Percentiles rank a stretch among this genome's conserved stretches.
phyloP scores from a whole-genome alignment of 2,113 vertebrate species.

The Gavia stellata region DNA sequence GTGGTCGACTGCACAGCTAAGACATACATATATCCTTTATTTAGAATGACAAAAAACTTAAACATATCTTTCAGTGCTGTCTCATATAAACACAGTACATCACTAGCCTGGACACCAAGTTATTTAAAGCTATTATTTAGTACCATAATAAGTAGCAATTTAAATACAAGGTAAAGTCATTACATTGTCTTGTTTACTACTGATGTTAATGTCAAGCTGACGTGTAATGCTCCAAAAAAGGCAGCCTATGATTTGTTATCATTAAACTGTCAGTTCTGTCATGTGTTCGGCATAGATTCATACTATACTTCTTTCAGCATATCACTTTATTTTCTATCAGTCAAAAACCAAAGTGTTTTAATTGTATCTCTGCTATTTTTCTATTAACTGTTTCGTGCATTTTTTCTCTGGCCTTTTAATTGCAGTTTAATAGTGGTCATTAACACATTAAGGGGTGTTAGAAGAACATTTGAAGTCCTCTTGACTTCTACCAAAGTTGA shows the following conservation, averaged over 20 bases:
- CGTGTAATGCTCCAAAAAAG: slow-evolving; percentile 68
- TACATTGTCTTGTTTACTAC: slow-evolving; percentile 81
- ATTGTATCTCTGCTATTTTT: slow-evolving; percentile 81
- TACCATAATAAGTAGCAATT: slow-evolving; percentile 81
- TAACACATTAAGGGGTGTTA: slow-evolving; percentile 92
- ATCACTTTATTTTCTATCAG: slow-evolving; percentile 83
- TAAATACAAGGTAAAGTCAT: slow-evolving; percentile 79
- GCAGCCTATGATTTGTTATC: slow-evolving; percentile 86
- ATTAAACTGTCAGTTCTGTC: slow-evolving; percentile 89
- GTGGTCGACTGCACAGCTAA: slow-evolving; percentile 9
- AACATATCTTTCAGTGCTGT: slow-evolving; percentile 74
- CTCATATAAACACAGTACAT: slow-evolving; percentile 68
- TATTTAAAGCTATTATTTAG: slow-evolving; percentile 83
- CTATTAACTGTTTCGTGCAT: slow-evolving; percentile 87
- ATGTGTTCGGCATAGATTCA: slow-evolving; percentile 78
- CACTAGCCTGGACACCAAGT: slow-evolving; percentile 74
- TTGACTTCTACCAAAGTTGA: slow-evolving; percentile 93
- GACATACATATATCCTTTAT: slow-evolving; percentile 70
- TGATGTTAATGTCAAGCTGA: slow-evolving; percentile 79
- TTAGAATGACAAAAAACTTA: slow-evolving; percentile 76
- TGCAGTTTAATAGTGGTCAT: slow-evolving; percentile 93
- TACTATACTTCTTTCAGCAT: slow-evolving; percentile 71
- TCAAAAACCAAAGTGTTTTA: slow-evolving; percentile 76
- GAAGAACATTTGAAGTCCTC: slow-evolving; percentile 88
- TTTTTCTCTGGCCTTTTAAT: slow-evolving; percentile 88